Percentiles rank a stretch among this genome's conserved stretches.
phyloP scores from a whole-genome alignment of 2,888 invertebrate genomes.

The Palloptera scutellata region DNA sequence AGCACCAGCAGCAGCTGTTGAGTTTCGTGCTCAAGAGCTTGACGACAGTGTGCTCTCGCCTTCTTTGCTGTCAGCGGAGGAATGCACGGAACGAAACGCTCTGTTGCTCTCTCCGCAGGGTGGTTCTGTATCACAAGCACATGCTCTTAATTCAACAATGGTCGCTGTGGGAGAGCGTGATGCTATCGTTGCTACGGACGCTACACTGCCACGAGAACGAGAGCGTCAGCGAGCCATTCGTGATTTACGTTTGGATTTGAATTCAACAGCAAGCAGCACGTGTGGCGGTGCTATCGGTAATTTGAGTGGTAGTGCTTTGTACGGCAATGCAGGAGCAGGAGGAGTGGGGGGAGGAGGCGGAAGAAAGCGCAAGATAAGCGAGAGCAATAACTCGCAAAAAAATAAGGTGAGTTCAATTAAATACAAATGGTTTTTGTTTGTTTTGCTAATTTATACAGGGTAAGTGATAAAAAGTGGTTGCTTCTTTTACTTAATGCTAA shows the following conservation, averaged over 20 bases:
- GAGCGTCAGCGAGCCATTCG: conserved; percentile 54
- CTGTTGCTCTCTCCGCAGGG: too few relatives aligned
- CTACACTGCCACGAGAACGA: conserved; percentile 47
- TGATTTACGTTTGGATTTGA: conserved; percentile 61
- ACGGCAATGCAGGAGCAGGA: conserved; percentile 41
- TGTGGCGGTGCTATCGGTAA: conserved; percentile 51
- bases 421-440: conserved; percentile 13
- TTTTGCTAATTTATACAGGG: conserved; percentile 3
- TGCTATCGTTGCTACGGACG: conserved; percentile 18
- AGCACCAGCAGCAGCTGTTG: too few relatives aligned
- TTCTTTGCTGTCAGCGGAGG: conserved; percentile 1
- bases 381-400: conserved; percentile 62
- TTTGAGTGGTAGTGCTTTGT: conserved; percentile 32
- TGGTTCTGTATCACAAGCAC: not conserved
- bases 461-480: not conserved
- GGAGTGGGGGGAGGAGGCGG: conserved; percentile 47
- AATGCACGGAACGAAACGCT: conserved; percentile 23
- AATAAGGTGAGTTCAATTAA: conserved; percentile 54
- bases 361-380: conserved; percentile 62
- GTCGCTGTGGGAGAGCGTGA: conserved; percentile 20
- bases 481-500: conserved; percentile 10
- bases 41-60: not conserved
- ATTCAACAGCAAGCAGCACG: conserved; percentile 48
- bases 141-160: conserved; percentile 9
- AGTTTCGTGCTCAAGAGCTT: too few relatives aligned